These are phyloP conservation scores for Osmerus eperlanus DNA, from an alignment of 2,113 vertebrate species.

Conservation along the genomic window DNA sequence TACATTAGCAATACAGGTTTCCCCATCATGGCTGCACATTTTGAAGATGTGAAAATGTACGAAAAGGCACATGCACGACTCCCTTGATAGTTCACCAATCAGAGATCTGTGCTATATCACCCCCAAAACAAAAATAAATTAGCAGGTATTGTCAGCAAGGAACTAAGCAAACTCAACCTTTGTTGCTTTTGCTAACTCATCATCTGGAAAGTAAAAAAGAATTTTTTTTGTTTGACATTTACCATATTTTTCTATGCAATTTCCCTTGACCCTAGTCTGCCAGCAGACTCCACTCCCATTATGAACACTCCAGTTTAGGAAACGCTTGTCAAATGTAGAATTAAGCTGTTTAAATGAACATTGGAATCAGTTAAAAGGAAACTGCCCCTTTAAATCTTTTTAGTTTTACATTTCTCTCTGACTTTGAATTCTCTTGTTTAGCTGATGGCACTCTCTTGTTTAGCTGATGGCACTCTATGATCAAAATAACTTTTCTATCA, in stretches of 20 bases:
- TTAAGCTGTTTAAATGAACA: slow-evolving; percentile 19
- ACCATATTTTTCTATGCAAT: slow-evolving; percentile 44
- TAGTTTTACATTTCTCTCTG: slow-evolving; percentile 34
- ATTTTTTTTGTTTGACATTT: neutral
- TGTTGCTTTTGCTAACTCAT: too few relatives aligned
- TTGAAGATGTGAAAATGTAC: slow-evolving; percentile 25
- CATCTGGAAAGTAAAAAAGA: neutral
- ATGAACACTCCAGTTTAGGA: slow-evolving; percentile 67
- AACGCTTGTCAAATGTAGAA: slow-evolving; percentile 33
- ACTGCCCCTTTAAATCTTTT: slow-evolving; percentile 66
- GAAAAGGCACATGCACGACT: slow-evolving; percentile 19
- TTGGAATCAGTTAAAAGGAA: slow-evolving; percentile 50
- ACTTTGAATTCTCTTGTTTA: slow-evolving; percentile 32
- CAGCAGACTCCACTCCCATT: slow-evolving; percentile 57
- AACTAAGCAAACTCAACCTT: too few relatives aligned
- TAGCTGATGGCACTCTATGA: slow-evolving; percentile 57
- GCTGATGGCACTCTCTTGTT: slow-evolving; percentile 45
- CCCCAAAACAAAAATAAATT: too few relatives aligned
- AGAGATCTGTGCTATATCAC: too few relatives aligned
- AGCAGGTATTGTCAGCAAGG: too few relatives aligned
- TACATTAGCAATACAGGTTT: slow-evolving; percentile 18
- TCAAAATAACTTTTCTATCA: slow-evolving; percentile 61
- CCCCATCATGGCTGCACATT: slow-evolving; percentile 24
- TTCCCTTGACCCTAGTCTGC: slow-evolving; percentile 31
- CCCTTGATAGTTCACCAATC: slow-evolving; percentile 3